phyloP scores from a whole-genome alignment of 2,888 invertebrate genomes.

The Plemyria rubiginata region DNA sequence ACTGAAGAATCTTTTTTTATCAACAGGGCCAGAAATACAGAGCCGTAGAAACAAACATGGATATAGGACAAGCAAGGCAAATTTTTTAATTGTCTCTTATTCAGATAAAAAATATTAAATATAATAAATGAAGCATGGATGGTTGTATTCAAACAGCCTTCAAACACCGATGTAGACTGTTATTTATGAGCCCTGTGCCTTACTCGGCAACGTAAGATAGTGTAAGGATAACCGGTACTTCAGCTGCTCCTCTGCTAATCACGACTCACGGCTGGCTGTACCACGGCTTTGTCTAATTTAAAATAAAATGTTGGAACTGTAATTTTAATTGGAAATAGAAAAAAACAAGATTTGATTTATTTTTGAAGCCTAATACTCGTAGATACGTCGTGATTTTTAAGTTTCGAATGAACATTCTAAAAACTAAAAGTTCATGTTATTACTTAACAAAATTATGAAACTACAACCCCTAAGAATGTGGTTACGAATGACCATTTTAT shows the following conservation, averaged over 20 bases:
- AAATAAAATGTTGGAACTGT: neutral
- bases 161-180: slow-evolving; percentile 5
- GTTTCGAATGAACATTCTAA: too few relatives aligned
- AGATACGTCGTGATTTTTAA: too few relatives aligned
- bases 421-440: too few relatives aligned
- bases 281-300: slow-evolving; percentile 19
- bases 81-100: too few relatives aligned
- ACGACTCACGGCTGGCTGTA: slow-evolving; percentile 12
- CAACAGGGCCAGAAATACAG: too few relatives aligned
- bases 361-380: too few relatives aligned
- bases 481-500: neutral
- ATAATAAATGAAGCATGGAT: neutral
- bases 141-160: slow-evolving; percentile 11
- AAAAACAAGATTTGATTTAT: neutral
- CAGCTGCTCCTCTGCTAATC: slow-evolving; percentile 12
- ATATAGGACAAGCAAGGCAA: too few relatives aligned
- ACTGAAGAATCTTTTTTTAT: too few relatives aligned
- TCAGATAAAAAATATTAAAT: neutral
- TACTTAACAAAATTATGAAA: too few relatives aligned
- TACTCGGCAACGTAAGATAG: slow-evolving; percentile 15
- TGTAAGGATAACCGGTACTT: slow-evolving; percentile 20
- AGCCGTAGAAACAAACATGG: too few relatives aligned
- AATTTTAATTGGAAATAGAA: neutral
- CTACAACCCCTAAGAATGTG: neutral
- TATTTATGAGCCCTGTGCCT: slow-evolving; percentile 17